These are phyloP conservation scores for Hippoglossus hippoglossus DNA, from an alignment of 2,797 vertebrate species.

Conservation along the genomic window DNA sequence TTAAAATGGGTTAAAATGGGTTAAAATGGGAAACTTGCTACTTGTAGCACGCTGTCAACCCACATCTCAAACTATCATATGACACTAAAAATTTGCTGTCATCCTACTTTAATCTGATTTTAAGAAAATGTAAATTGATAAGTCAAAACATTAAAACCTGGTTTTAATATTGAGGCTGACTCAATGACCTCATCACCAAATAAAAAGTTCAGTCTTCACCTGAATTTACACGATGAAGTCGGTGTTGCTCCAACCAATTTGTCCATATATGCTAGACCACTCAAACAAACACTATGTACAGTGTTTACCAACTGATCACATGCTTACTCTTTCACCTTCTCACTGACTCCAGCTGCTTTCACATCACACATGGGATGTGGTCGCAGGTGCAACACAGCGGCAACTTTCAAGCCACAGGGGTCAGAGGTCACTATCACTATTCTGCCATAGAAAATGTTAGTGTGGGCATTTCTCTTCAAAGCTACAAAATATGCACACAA, in stretches of 20 bases:
- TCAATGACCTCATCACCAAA: too few relatives aligned
- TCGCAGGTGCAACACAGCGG: conserved; percentile 4
- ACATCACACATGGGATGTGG: neutral
- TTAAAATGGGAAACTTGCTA: neutral
- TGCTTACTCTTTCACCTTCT: conserved; percentile 24
- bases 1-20: neutral
- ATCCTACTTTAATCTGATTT: neutral
- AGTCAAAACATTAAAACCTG: neutral
- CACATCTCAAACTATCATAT: neutral
- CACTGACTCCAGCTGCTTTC: conserved; percentile 16
- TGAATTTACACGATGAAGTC: neutral
- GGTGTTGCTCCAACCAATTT: neutral
- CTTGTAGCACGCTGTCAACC: neutral
- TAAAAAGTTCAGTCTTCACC: neutral
- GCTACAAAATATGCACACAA: conserved; percentile 28
- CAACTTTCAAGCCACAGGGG: conserved; percentile 9
- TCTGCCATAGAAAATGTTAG: neutral
- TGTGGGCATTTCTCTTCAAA: neutral
- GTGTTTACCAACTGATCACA: conserved; percentile 29
- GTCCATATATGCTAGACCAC: too few relatives aligned
- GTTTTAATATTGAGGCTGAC: neutral
- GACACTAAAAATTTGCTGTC: neutral
- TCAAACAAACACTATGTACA: conserved; percentile 1
- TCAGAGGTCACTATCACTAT: conserved; percentile 2
- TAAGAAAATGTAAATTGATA: conserved; percentile 1